A percentile compares a stretch with the other conserved stretches of the same genome.
Evolutionary conservation across 2,888 invertebrate genomes (phyloP).

Genomic region (Pyrocoelia pectoralis): DNA sequence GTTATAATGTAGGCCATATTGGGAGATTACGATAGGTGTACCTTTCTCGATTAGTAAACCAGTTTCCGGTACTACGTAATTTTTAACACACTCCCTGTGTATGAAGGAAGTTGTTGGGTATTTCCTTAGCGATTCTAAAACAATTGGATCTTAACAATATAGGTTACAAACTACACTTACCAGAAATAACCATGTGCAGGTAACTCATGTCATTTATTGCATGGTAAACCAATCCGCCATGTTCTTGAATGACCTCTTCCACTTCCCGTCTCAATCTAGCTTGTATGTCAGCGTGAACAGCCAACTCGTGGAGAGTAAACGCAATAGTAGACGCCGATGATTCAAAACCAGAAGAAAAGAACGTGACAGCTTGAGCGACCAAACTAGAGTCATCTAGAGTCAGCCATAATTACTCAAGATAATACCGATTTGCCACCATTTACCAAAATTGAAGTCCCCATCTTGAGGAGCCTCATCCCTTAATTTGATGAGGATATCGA

Average conservation of each 20-base stretch:
- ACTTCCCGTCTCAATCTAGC: slow-evolving; percentile 60
- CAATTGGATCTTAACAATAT: not conserved
- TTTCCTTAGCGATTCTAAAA: slow-evolving; percentile 58
- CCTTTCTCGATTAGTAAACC: slow-evolving; percentile 52
- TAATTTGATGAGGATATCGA: slow-evolving; percentile 58
- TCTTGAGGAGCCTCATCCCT: slow-evolving; percentile 35
- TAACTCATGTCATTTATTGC: slow-evolving; percentile 61
- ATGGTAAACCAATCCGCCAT: slow-evolving; percentile 59
- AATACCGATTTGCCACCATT: not conserved
- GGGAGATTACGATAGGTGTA: slow-evolving; percentile 51
- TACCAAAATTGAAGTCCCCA: not conserved
- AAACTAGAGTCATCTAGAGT: slow-evolving; percentile 41
- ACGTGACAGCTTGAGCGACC: slow-evolving; percentile 60
- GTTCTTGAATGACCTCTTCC: slow-evolving; percentile 46
- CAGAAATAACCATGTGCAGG: slow-evolving; percentile 61
- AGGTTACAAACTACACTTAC: slow-evolving; percentile 43
- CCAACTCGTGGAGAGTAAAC: slow-evolving; percentile 60
- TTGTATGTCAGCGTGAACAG: slow-evolving; percentile 59
- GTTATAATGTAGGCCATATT: slow-evolving; percentile 53
- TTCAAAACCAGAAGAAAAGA: slow-evolving; percentile 64
- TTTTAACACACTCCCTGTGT: slow-evolving; percentile 46
- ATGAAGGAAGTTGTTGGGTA: slow-evolving; percentile 55
- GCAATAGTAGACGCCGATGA: slow-evolving; percentile 62
- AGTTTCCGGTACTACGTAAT: slow-evolving; percentile 47
- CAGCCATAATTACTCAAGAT: not conserved